Evolutionary conservation across 2,113 vertebrate species (phyloP).

Genomic region (Ellobius talpinus): DNA sequence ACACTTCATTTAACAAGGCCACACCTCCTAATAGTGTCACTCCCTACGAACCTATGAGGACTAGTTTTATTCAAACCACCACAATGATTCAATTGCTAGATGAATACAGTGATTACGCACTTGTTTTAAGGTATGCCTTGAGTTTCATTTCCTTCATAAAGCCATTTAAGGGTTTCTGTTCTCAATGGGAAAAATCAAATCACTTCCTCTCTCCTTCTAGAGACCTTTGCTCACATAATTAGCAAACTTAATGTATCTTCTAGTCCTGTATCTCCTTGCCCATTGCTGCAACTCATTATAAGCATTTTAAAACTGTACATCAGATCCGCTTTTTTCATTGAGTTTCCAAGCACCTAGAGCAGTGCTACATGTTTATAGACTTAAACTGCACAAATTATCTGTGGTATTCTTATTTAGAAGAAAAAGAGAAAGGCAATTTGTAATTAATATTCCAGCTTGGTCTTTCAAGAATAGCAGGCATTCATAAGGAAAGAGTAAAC

Average conservation of each 20-base stretch:
- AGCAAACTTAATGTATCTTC: background rate
- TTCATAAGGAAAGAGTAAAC: conserved; percentile 53
- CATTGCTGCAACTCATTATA: background rate
- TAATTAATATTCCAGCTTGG: conserved; percentile 66
- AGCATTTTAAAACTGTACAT: conserved; percentile 3
- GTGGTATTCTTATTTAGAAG: conserved; percentile 25
- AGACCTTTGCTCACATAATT: background rate
- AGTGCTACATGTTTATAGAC: conserved; percentile 44
- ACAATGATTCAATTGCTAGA: background rate
- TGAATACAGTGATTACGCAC: background rate
- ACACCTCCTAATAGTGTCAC: background rate
- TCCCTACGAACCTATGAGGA: background rate
- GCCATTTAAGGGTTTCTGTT: background rate
- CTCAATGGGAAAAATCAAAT: background rate
- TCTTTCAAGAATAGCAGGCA: conserved; percentile 63
- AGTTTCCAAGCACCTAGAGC: background rate
- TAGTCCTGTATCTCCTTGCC: background rate
- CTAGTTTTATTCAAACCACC: background rate
- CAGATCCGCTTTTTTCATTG: background rate
- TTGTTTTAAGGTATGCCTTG: background rate
- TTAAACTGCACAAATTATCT: background rate
- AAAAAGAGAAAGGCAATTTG: conserved; percentile 52
- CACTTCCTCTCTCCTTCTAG: background rate
- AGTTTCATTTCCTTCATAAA: background rate
- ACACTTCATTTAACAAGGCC: background rate